Evolutionary conservation across 1,140 invertebrate genomes (phyloP), one percentile per base, ranked within the genome.

Genomic region (Lordiphosa clarofinis): DNA sequence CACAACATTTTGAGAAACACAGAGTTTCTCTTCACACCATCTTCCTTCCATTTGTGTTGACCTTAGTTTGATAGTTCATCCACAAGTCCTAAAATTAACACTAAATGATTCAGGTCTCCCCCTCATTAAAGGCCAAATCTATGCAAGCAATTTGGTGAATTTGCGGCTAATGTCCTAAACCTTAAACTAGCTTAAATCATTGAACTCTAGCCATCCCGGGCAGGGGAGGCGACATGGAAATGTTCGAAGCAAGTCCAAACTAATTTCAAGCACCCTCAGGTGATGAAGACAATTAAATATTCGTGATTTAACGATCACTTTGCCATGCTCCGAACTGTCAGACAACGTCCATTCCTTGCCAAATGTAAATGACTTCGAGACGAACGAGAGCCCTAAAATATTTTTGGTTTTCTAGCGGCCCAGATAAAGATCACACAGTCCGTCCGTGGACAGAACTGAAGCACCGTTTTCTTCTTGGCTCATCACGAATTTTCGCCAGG

Each of bases 211-310:
- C 36, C 19, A 36, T 46, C 21, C 52, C 50, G 37, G 43, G 21
- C 50, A 15, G 65, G 63, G 58, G 66, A 38, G 56, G 59, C 56
- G 46, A 78, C 60, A 65, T 71, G 70, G 78, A 84, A 84, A 86
- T 86, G 78, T 70, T 69, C 62, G 56, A 74, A 73, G 60, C 79
- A 86, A 86, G 71, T 74, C 79, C 79, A 84, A 78, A 84, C 78
- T 84, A 84, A 84, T 84, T 84, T 86, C 70, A 86, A 88, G 70
- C 76, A 84, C 78, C 87, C 87, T 87, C 73, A 82, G 87, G 87
- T 88, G 87, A 88, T 88, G 81, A 88, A 88, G 82, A 88, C 87
- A 88, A 88, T 88, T 88, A 88, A 88, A 88, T 88, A 88, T 88
- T 88, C 87, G 87, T 88, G 87, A 88, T 88, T 88, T 86, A 88